Conservation (phyloP, 2,888 invertebrate genomes). For the Apodemia mormo region DNA sequence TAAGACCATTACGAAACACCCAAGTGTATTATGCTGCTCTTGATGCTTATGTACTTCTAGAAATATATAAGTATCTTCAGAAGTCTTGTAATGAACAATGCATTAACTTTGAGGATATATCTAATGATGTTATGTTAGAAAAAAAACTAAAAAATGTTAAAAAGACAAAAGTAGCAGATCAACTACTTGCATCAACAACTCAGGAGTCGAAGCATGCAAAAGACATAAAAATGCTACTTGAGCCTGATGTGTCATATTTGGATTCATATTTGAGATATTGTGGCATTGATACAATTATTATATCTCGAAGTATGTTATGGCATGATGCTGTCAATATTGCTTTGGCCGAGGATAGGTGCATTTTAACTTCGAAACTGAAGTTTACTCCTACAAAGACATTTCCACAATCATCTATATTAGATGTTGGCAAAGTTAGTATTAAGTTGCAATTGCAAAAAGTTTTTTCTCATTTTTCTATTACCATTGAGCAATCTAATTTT, state of each 20-base stretch:
- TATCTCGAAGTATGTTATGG: constrained; percentile 80
- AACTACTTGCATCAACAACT: constrained; percentile 44
- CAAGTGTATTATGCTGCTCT: constrained; percentile 93
- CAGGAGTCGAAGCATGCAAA: constrained; percentile 45
- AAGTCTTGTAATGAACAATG: constrained; percentile 64
- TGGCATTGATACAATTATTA: constrained; percentile 84
- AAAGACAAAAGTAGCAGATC: constrained; percentile 57
- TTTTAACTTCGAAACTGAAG: constrained; percentile 63
- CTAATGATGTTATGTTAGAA: constrained; percentile 81
- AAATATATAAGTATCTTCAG: constrained; percentile 87
- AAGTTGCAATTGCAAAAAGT: constrained; percentile 86
- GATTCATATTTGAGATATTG: constrained; percentile 65
- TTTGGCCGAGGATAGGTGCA: constrained; percentile 58
- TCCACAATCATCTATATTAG: constrained; percentile 74
- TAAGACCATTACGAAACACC: constrained; percentile 88
- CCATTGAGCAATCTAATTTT: constrained; percentile 83
- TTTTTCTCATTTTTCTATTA: constrained; percentile 84
- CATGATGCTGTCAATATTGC: constrained; percentile 66
- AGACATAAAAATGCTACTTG: constrained; percentile 62
- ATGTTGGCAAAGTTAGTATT: constrained; percentile 76
- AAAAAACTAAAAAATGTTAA: constrained; percentile 72
- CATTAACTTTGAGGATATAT: constrained; percentile 84
- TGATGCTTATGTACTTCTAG: constrained; percentile 93
- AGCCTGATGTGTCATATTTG: constrained; percentile 54
- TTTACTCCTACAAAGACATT: constrained; percentile 81